Base-by-base conservation (phyloP, 37 sponge, comb jelly and placozoan genomes). In the Amphimedon queenslandica region DNA sequence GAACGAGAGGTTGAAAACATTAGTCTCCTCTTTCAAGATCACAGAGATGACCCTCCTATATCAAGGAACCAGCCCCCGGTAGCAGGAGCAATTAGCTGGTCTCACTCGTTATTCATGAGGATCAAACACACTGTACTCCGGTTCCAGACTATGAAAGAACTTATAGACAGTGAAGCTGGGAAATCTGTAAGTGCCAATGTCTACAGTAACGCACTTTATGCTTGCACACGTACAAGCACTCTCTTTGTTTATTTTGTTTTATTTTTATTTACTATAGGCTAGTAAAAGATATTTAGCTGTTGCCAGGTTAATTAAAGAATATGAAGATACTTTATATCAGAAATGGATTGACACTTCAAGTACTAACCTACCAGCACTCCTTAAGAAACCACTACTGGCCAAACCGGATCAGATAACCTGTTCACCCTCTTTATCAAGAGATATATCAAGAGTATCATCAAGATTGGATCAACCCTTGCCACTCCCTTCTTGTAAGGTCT, bases 61-160 rank as follows among this genome's bases (percentile, higher is more conserved):
- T 82, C 87, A 42, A 88, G 88, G 85, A 93, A 86, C 67, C 91
- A 93, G 66, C 96, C 99, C 20, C 94, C 91, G 23, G 92, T 93
- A 29, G 99, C 99, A n/a, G 96, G 96, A 35, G 86, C 96, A 58
- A 99, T 99, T 67, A 79, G 71, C 57, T 99, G 99, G 99, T 84
- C 87, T 18, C 58, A 90, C 8, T 92, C 96, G 21, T 97, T 99
- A 37, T 99, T 99, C 72, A 80, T 90, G 69, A 71, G 94, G 47
- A 99, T 96, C 77, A 99, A 99, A 76, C 84, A 88, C 37, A 90
- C 96, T 2, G 94, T 99, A 13, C 82, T 99, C 58, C 76, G 90
- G 55, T 92, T 99, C 70, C 91, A 93, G 78, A 88, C 82, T 61
- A 93, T 85, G 93, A 93, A 93, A 71, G 93, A 93, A 33, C 83